phyloP scores from a whole-genome alignment of 2,888 invertebrate species.

The Phlogophora meticulosa region DNA sequence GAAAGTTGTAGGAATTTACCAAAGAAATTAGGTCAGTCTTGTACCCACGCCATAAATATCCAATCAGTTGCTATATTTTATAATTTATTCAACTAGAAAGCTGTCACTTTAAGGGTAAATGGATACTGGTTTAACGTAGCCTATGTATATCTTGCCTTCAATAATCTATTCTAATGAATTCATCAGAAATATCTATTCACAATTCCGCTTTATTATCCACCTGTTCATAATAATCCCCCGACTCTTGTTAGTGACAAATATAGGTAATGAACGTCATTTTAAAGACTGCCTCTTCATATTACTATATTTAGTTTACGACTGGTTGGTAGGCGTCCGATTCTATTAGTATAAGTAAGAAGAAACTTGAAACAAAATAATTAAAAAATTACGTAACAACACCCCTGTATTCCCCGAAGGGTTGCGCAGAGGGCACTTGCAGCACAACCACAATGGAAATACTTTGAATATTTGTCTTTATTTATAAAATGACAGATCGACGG shows the following conservation, averaged over 20 bases:
- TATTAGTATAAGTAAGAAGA: background rate
- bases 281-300: background rate
- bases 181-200: conserved; percentile 69
- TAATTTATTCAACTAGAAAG: conserved; percentile 61
- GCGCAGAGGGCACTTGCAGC: too few relatives aligned
- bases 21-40: conserved; percentile 39
- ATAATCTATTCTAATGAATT: conserved; percentile 73
- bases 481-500: too few relatives aligned
- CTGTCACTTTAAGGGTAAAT: conserved; percentile 40
- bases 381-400: too few relatives aligned
- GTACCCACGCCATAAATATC: conserved; percentile 41
- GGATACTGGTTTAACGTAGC: conserved; percentile 44
- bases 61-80: conserved; percentile 48
- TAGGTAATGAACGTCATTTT: conserved; percentile 13
- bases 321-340: conserved; percentile 13
- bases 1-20: conserved; percentile 30
- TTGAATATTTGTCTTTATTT: too few relatives aligned
- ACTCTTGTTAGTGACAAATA: conserved; percentile 24
- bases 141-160: conserved; percentile 36
- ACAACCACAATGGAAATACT: too few relatives aligned
- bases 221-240: conserved; percentile 31
- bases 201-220: conserved; percentile 30
- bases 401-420: too few relatives aligned
- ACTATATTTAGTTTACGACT: background rate
- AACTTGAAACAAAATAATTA: background rate